phyloP scores from a whole-genome alignment of 2,113 vertebrate species.

The Xenopus borealis region DNA sequence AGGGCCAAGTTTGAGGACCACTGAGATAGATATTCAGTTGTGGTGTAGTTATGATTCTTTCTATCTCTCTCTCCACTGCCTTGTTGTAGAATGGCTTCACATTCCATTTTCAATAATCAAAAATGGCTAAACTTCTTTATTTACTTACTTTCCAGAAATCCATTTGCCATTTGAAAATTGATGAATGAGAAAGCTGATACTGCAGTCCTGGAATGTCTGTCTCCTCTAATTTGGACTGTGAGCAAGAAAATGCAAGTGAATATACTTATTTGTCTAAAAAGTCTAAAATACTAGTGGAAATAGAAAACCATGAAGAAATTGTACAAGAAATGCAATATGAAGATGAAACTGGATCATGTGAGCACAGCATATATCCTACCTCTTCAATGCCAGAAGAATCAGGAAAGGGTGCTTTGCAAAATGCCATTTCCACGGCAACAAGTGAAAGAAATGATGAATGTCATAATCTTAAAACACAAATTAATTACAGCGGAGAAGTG shows the following conservation, averaged over 20 bases:
- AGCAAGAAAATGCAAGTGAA: conserved; percentile 58
- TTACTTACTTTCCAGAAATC: conserved; percentile 55
- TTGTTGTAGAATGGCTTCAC: too few relatives aligned
- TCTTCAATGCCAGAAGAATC: conserved; percentile 30
- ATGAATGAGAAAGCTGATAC: conserved; percentile 53
- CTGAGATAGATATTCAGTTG: too few relatives aligned
- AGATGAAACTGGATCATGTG: conserved; percentile 50
- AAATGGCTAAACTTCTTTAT: not conserved
- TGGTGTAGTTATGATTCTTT: too few relatives aligned
- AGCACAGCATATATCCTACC: conserved; percentile 38
- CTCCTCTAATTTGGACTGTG: conserved; percentile 41
- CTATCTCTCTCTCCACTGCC: too few relatives aligned
- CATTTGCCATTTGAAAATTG: conserved; percentile 36
- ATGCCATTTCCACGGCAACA: conserved; percentile 52
- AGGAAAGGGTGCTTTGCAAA: conserved; percentile 60
- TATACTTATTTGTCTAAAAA: conserved; percentile 34
- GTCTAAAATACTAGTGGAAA: conserved; percentile 48
- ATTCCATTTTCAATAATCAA: too few relatives aligned
- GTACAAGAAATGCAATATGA: conserved; percentile 45
- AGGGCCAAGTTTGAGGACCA: too few relatives aligned
- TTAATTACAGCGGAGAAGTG: conserved; percentile 47
- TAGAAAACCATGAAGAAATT: conserved; percentile 50
- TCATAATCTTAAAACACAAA: conserved; percentile 48
- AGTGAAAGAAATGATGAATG: conserved; percentile 59
- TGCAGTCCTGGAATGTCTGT: conserved; percentile 31